Percentiles rank a stretch among this genome's conserved stretches.
These are phyloP conservation scores for Monodelphis domestica DNA, from an alignment of 2,797 vertebrate genomes.

Conservation along the genomic window DNA sequence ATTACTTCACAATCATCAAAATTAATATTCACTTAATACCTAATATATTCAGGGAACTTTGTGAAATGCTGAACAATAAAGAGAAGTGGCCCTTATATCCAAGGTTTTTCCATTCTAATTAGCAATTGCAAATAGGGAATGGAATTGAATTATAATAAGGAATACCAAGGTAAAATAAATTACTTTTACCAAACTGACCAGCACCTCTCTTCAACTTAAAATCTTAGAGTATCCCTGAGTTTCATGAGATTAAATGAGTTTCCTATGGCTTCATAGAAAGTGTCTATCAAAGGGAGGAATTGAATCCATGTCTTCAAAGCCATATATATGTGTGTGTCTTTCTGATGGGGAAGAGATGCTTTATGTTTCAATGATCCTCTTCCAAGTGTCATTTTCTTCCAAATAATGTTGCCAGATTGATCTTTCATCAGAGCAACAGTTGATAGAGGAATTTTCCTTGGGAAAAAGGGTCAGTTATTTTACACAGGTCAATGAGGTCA, in stretches of 20 bases:
- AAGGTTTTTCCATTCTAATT: background rate
- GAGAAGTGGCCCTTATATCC: background rate
- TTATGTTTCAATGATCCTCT: background rate
- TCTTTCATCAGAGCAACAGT: background rate
- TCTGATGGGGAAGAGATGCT: background rate
- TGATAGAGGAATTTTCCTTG: background rate
- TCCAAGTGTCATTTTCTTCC: background rate
- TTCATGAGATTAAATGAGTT: constrained; percentile 10
- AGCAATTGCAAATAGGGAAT: background rate
- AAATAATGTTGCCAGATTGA: background rate
- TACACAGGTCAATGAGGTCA: background rate
- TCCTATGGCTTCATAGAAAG: background rate
- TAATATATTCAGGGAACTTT: background rate
- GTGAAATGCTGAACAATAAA: background rate
- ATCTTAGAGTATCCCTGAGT: background rate
- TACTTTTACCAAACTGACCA: background rate
- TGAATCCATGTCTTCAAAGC: background rate
- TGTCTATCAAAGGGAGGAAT: background rate
- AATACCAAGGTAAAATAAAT: background rate
- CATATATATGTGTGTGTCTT: background rate
- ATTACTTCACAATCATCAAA: background rate
- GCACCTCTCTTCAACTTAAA: background rate
- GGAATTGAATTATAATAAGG: background rate
- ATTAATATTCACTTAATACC: background rate
- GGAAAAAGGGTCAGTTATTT: background rate